Percentiles rank a stretch among this genome's conserved stretches.
Conservation (phyloP, 2,888 invertebrate genomes). For the Oligia fasciuncula region DNA sequence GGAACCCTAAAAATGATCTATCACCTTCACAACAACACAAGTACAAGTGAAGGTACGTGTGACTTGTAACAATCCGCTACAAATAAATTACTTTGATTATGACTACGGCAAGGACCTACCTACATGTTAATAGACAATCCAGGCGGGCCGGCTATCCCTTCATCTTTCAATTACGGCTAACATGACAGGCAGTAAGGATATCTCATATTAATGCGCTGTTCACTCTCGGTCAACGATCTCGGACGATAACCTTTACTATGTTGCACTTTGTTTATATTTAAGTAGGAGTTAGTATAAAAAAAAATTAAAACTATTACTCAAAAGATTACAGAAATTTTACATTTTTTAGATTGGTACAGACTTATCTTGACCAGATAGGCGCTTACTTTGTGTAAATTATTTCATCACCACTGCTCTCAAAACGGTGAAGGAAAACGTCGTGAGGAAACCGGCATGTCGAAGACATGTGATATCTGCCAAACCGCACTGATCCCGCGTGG, state of each 20-base stretch:
- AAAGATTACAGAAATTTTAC: not conserved
- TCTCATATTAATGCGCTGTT: slow-evolving; percentile 33
- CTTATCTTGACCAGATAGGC: too few relatives aligned
- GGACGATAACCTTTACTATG: slow-evolving; percentile 35
- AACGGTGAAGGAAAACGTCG: too few relatives aligned
- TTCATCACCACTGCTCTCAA: too few relatives aligned
- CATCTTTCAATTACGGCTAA: slow-evolving; percentile 54
- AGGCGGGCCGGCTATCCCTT: slow-evolving; percentile 43
- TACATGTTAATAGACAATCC: slow-evolving; percentile 1
- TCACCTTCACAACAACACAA: too few relatives aligned
- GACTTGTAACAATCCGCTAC: not conserved
- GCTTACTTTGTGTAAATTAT: too few relatives aligned
- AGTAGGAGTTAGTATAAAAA: not conserved
- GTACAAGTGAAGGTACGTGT: not conserved
- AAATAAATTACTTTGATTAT: not conserved
- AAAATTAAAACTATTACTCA: too few relatives aligned
- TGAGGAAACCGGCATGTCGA: too few relatives aligned
- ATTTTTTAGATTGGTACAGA: too few relatives aligned
- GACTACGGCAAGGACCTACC: not conserved
- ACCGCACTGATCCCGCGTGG: too few relatives aligned
- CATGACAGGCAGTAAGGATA: slow-evolving; percentile 59
- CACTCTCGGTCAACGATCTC: slow-evolving; percentile 58
- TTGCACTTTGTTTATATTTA: slow-evolving; percentile 5
- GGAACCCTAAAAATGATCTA: not conserved
- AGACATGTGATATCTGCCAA: too few relatives aligned